Base-by-base conservation (phyloP, 2,113 vertebrate genomes). In the Calidris pugnax region DNA sequence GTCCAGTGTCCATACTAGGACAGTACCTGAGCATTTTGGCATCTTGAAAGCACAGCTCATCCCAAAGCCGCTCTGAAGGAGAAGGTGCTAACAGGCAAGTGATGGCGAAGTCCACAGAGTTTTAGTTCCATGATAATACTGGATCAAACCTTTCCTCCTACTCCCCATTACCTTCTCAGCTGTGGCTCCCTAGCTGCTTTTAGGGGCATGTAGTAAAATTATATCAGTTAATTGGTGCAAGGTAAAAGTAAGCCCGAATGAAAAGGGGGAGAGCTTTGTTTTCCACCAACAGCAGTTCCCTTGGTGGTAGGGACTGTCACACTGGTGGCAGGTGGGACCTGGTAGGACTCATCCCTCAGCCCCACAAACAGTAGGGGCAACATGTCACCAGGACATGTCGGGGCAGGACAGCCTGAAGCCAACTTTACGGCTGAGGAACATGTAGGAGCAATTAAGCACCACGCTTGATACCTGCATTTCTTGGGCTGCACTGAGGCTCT, bases 361-460 rank as follows among this genome's bases (percentile, higher is more conserved):
- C 55, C 28, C 47, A 56, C 51, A n/a, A 26, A 8, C 7, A 26
- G 33, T 2, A 6, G 22, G 45, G 47, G 64, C 69, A 85, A 6
- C 22, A 10, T 12, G 27, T 90, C 39, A 75, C 43, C 33, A 56
- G 39, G 39, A 60, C 3, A 3, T 1, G 16, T 17, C 0, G 0
- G 16, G 47, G 19, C 43, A 63, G 51, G 51, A 72, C 9, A 72
- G 3, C 37, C 81, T 66, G 77, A n/a, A 63, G 60, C 9, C 73
- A 68, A 41, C 19, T 7, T 1, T 12, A 48, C 5, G 12, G 20
- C 59, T 89, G 47, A 78, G 56, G 51, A 75, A 78, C 1, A 7
- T 0, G 3, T 50, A 72, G 50, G 18, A 74, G 39, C 21, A 79
- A 68, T 73, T 35, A 67, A 72, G 30, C 59, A 33, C 37, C 5